phyloP scores from a whole-genome alignment of 23 tunicate species.

The Clavelina lepadiformis region DNA sequence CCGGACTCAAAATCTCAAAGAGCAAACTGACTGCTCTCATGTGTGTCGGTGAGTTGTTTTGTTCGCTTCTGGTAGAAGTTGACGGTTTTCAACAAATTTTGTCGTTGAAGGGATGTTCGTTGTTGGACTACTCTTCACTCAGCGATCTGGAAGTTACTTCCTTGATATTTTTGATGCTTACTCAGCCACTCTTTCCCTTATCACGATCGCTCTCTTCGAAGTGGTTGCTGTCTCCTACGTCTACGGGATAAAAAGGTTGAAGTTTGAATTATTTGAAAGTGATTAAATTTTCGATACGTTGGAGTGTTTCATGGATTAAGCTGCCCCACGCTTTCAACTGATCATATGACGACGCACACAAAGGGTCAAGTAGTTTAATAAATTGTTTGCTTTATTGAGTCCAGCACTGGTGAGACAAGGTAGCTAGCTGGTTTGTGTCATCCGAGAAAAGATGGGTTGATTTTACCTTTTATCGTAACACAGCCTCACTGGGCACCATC shows the following conservation, averaged over 20 bases:
- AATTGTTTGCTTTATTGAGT: too few species aligned
- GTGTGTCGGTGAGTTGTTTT: constrained; percentile 63
- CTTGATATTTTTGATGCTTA: constrained; percentile 75
- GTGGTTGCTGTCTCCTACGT: constrained; percentile 61
- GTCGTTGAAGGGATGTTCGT: constrained; percentile 62
- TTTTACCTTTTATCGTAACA: too few species aligned
- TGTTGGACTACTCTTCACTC: constrained; percentile 62
- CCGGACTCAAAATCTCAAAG: constrained; percentile 58
- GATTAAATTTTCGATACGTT: too few species aligned
- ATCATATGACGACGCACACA: too few species aligned
- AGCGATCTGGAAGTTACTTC: constrained; percentile 66
- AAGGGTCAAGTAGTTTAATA: too few species aligned
- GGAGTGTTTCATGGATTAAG: too few species aligned
- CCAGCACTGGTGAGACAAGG: too few species aligned
- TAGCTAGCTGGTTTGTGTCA: too few species aligned
- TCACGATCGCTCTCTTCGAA: constrained; percentile 53
- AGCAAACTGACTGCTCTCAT: constrained; percentile 46
- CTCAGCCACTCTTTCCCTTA: constrained; percentile 74
- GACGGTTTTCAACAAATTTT: background rate
- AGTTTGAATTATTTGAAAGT: too few species aligned
- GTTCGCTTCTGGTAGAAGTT: background rate
- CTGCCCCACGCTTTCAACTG: too few species aligned
- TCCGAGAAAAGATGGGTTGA: too few species aligned
- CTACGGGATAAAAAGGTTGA: constrained; percentile 58
- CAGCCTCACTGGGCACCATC: too few species aligned